Conservation (phyloP, 2,888 invertebrate genomes). For the Chaitophorus viminalis region DNA sequence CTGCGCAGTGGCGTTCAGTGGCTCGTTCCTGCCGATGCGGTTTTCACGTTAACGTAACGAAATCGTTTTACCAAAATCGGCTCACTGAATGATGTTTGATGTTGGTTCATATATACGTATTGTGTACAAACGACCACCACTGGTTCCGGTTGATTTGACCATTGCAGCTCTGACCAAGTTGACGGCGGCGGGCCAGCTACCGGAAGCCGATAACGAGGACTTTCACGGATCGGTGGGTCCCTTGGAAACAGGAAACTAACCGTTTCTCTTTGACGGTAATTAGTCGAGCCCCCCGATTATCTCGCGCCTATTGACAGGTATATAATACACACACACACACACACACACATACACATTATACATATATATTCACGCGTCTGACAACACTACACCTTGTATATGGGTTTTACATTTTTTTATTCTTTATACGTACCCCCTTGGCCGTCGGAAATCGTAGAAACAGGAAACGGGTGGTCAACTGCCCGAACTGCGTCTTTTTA, state of each 20-base stretch:
- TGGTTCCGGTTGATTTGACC: slow-evolving; percentile 60
- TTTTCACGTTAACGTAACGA: too few relatives aligned
- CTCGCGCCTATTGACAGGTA: slow-evolving; percentile 37
- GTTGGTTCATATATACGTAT: neutral
- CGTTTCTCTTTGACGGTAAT: slow-evolving; percentile 61
- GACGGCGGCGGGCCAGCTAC: slow-evolving; percentile 24
- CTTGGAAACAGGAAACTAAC: slow-evolving; percentile 60
- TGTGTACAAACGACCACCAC: neutral
- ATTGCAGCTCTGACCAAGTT: slow-evolving; percentile 15
- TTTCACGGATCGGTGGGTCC: slow-evolving; percentile 61
- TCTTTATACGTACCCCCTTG: neutral
- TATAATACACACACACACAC: neutral
- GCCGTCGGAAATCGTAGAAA: slow-evolving; percentile 24
- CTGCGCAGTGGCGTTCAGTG: too few relatives aligned
- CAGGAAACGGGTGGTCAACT: slow-evolving; percentile 58
- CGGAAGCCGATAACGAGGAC: slow-evolving; percentile 62
- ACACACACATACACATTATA: neutral
- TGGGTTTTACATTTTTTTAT: neutral
- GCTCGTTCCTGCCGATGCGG: too few relatives aligned
- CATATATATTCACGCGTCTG: neutral
- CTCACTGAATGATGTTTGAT: neutral
- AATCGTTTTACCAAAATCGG: too few relatives aligned
- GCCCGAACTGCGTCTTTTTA: neutral
- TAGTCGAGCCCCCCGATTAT: slow-evolving; percentile 56
- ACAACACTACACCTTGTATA: neutral